These are phyloP conservation scores for Anguilla rostrata DNA, from an alignment of 2,113 vertebrate genomes.

Conservation along the genomic window DNA sequence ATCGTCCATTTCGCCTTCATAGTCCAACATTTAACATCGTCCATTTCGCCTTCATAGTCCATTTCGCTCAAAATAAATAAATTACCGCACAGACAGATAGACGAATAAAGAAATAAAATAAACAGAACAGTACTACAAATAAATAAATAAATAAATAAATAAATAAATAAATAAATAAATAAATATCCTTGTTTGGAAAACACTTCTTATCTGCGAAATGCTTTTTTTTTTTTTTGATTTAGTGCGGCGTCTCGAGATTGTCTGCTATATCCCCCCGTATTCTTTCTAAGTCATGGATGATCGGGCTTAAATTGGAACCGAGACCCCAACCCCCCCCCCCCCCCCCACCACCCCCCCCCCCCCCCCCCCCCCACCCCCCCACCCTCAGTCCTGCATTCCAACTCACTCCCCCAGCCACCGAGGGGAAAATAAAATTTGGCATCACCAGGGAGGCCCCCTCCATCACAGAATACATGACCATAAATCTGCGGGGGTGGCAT, in stretches of 20 bases:
- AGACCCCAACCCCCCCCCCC: no score
- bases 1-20: no score
- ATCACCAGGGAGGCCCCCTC: neutral
- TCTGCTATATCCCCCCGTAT: slow-evolving; percentile 42
- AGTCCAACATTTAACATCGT: neutral
- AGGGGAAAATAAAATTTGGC: neutral
- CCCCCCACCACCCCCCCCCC: no score
- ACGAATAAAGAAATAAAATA: slow-evolving; percentile 21
- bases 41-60: slow-evolving; percentile 13
- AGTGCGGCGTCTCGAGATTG: slow-evolving; percentile 36
- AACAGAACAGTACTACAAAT: neutral
- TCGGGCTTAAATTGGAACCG: slow-evolving; percentile 40
- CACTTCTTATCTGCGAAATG: slow-evolving; percentile 30
- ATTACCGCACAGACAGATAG: neutral
- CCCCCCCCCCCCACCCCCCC: neutral
- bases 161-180: slow-evolving; percentile 8
- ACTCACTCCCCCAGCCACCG: neutral
- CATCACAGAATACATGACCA: no score
- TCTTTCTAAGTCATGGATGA: slow-evolving; percentile 43
- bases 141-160: slow-evolving; percentile 32
- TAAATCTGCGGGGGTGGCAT: neutral
- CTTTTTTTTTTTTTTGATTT: slow-evolving; percentile 42
- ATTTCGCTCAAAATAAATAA: slow-evolving; percentile 36
- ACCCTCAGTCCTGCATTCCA: neutral
- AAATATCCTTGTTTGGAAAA: slow-evolving; percentile 33